Evolutionary conservation across 2,797 vertebrate species (phyloP).

Genomic region (Myotis pilosus): DNA sequence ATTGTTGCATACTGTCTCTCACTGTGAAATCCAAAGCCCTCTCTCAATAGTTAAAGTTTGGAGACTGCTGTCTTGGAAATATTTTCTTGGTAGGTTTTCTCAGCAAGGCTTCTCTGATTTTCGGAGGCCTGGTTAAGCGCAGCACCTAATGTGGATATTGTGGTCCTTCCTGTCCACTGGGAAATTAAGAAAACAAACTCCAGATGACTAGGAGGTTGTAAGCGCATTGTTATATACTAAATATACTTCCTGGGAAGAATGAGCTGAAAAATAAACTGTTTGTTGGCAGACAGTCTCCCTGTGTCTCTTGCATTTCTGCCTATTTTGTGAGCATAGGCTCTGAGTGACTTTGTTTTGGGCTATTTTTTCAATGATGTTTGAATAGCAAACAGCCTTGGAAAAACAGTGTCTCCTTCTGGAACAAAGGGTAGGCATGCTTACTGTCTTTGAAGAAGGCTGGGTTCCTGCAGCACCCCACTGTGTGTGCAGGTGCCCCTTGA

Average conservation of each 20-base stretch:
- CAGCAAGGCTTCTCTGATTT: background rate
- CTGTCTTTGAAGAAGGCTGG: background rate
- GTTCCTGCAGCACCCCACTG: background rate
- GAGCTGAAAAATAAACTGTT: background rate
- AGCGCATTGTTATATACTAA: background rate
- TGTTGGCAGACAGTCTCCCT: background rate
- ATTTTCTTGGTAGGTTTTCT: background rate
- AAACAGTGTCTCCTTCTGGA: background rate
- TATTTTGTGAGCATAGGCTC: background rate
- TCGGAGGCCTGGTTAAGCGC: background rate
- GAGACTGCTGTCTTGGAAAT: background rate
- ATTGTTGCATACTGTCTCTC: background rate
- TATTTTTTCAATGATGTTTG: background rate
- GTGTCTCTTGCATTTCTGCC: background rate
- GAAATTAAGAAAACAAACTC: background rate
- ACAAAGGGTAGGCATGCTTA: background rate
- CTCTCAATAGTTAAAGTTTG: background rate
- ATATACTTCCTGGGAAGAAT: background rate
- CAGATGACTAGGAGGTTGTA: background rate
- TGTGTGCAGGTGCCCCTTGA: background rate
- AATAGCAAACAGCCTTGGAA: background rate
- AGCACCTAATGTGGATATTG: background rate
- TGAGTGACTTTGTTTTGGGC: background rate
- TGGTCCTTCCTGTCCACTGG: background rate
- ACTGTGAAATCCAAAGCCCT: background rate